Conservation (phyloP, 2,888 invertebrate species). For the Chorisops tibialis region DNA sequence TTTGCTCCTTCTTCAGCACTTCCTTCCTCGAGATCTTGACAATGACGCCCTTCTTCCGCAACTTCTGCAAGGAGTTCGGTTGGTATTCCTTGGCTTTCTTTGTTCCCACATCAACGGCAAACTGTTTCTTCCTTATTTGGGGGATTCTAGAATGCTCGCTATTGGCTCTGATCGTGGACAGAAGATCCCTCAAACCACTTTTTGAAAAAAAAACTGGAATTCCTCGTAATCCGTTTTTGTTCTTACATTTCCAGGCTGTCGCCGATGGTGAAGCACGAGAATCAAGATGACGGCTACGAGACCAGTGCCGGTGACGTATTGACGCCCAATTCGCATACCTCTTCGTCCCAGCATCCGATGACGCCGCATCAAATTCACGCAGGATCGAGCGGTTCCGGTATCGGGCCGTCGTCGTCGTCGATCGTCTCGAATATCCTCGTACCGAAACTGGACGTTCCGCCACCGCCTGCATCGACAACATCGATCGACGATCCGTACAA, state of each 20-base stretch:
- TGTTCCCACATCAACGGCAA: too few relatives aligned
- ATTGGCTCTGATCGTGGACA: too few relatives aligned
- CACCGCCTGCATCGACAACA: constrained; percentile 24
- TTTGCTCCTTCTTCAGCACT: background rate
- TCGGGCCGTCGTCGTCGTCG: background rate
- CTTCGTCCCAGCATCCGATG: constrained; percentile 42
- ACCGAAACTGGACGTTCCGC: constrained; percentile 27
- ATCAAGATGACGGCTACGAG: constrained; percentile 86
- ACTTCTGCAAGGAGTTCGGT: too few relatives aligned
- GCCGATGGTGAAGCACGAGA: constrained; percentile 59
- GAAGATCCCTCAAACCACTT: too few relatives aligned
- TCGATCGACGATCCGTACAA: constrained; percentile 71
- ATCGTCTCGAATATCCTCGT: background rate
- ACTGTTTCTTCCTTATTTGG: too few relatives aligned
- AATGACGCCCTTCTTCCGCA: too few relatives aligned
- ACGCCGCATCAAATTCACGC: constrained; percentile 42
- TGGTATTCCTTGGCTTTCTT: too few relatives aligned
- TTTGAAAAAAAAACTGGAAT: too few relatives aligned
- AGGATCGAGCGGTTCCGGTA: too few relatives aligned
- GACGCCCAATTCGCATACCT: constrained; percentile 48
- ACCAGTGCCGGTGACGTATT: constrained; percentile 67
- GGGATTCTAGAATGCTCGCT: too few relatives aligned
- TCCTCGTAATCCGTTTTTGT: too few relatives aligned
- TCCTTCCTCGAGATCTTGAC: background rate
- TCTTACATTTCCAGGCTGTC: constrained; percentile 43